These are phyloP conservation scores for Eubucco bourcierii DNA, from an alignment of 2,113 vertebrate species.

Conservation along the genomic window DNA sequence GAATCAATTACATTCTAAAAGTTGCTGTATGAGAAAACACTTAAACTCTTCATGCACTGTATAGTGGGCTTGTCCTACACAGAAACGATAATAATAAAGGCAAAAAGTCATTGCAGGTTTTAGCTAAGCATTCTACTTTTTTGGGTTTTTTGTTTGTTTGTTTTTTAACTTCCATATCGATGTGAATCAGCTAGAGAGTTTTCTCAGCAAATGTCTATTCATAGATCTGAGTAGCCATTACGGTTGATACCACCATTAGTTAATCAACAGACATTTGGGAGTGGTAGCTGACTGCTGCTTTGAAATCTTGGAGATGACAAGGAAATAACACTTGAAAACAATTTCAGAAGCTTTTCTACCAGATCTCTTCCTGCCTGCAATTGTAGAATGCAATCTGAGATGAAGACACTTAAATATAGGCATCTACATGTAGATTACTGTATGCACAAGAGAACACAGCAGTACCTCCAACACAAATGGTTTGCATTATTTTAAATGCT, in stretches of 20 bases:
- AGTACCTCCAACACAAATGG: neutral
- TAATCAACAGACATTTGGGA: neutral
- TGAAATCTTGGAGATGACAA: neutral
- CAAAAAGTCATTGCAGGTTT: conserved; percentile 34
- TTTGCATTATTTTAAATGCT: neutral
- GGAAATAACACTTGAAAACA: conserved; percentile 33
- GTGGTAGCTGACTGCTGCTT: neutral
- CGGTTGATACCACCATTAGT: neutral
- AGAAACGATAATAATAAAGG: conserved; percentile 36
- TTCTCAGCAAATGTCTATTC: conserved; percentile 19
- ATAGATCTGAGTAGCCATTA: conserved; percentile 28
- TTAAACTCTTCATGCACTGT: conserved; percentile 41
- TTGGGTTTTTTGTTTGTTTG: neutral
- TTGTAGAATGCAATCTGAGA: neutral
- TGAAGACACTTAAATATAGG: neutral
- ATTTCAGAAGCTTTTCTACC: neutral
- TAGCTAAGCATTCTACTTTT: conserved; percentile 2
- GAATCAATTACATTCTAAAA: conserved; percentile 65
- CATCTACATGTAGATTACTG: neutral
- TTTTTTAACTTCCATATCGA: neutral
- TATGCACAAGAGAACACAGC: neutral
- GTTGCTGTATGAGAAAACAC: conserved; percentile 45
- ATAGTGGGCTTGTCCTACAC: neutral
- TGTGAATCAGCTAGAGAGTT: conserved; percentile 4
- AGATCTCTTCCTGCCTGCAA: neutral